Conservation (phyloP, 2,797 vertebrate species). For the Huso huso region DNA sequence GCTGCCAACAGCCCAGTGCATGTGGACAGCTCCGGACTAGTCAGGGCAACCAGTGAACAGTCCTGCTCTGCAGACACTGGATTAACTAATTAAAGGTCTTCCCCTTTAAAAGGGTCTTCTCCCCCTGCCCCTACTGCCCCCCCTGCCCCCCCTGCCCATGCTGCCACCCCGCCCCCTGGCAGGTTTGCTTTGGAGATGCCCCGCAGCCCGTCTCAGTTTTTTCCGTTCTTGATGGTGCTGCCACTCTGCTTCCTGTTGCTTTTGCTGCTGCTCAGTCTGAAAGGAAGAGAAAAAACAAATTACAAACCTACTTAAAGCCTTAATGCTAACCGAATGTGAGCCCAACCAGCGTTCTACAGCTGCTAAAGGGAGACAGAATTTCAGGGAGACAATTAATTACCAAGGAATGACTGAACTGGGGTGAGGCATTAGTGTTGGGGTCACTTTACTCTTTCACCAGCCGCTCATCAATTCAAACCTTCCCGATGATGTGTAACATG, state of each 20-base stretch:
- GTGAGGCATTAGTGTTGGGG: too few species aligned
- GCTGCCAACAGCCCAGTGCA: neutral
- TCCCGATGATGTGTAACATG: too few species aligned
- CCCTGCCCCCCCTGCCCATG: constrained; percentile 34
- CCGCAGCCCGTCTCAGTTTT: constrained; percentile 74
- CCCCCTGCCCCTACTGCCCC: constrained; percentile 30
- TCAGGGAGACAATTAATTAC: too few species aligned
- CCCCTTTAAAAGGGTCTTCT: constrained; percentile 19
- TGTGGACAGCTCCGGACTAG: neutral
- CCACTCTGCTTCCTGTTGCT: constrained; percentile 78
- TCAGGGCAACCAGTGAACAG: neutral
- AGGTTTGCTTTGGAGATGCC: constrained; percentile 64
- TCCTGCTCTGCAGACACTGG: neutral
- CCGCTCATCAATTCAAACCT: too few species aligned
- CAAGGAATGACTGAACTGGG: too few species aligned
- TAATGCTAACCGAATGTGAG: too few species aligned
- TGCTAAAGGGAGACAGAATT: too few species aligned
- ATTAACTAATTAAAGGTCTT: neutral
- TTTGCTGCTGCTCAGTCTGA: constrained; percentile 77
- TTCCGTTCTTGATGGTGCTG: constrained; percentile 81
- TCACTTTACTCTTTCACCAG: too few species aligned
- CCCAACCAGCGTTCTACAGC: too few species aligned
- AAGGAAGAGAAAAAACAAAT: constrained; percentile 11
- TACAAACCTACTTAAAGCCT: too few species aligned
- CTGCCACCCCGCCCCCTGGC: constrained; percentile 45